A percentile compares a stretch with the other conserved stretches of the same genome.
These are phyloP conservation scores for Morone saxatilis DNA, from an alignment of 2,113 vertebrate species.

Conservation along the genomic window DNA sequence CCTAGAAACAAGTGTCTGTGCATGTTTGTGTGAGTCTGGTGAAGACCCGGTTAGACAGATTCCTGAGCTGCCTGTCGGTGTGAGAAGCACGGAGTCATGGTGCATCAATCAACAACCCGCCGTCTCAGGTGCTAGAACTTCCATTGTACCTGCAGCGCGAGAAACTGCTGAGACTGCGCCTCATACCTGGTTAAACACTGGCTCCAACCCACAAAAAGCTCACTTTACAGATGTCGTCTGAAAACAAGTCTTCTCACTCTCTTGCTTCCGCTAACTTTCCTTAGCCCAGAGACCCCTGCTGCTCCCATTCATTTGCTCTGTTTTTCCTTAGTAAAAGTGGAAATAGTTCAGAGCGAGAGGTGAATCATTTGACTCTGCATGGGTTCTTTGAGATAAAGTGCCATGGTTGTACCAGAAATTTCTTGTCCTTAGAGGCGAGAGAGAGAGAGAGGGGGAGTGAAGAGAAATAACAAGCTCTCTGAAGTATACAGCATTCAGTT, in stretches of 20 bases:
- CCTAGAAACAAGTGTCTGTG: constrained; percentile 53
- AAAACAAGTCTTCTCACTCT: constrained; percentile 10
- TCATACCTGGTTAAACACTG: constrained; percentile 24
- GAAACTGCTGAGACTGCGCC: constrained; percentile 57
- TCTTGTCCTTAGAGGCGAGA: constrained; percentile 55
- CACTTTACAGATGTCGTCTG: constrained; percentile 8
- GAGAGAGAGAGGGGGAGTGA: constrained; percentile 16
- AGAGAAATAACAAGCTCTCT: constrained; percentile 57
- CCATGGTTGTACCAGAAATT: constrained; percentile 59
- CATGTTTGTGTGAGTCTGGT: constrained; percentile 38
- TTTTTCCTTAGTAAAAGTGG: constrained; percentile 56
- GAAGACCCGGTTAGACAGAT: constrained; percentile 54
- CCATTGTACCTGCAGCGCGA: constrained; percentile 29
- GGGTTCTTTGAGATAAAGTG: constrained; percentile 76
- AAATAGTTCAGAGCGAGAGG: constrained; percentile 65
- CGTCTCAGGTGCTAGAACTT: constrained; percentile 29
- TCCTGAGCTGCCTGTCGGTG: constrained; percentile 57
- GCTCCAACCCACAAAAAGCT: constrained; percentile 28
- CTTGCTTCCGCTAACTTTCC: constrained; percentile 30
- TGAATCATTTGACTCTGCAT: constrained; percentile 72
- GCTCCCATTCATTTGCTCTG: constrained; percentile 41
- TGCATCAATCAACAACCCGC: constrained; percentile 67
- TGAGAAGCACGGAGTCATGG: constrained; percentile 61
- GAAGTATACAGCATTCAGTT: constrained; percentile 50
- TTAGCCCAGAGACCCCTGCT: constrained; percentile 29